Base-by-base conservation (phyloP, 2,888 invertebrate species). In the Phalangium opilio region DNA sequence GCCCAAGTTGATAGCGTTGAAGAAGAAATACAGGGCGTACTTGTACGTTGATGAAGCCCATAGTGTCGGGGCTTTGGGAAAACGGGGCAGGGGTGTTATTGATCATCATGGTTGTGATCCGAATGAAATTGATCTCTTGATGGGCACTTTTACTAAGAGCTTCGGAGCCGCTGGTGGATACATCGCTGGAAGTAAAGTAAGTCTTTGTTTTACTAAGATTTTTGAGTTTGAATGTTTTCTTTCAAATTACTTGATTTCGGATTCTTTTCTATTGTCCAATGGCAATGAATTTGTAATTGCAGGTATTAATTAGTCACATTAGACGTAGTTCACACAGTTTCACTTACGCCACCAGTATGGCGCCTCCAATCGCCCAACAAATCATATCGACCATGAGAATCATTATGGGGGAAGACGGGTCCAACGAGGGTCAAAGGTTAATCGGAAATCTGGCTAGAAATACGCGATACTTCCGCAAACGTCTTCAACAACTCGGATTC, bases 321-420 rank as follows among this genome's bases (percentile, higher is more conserved):
- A 74, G 84, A 56, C 71, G 74, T 43, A 67, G 78, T 58, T 89
- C 91, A 53, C 86, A 87, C 67, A 87, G 85, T 45, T 78, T 82
- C 55, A 74, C 78, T 58, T 91, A 95, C 69, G 89, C 87, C 38
- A 75, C 77, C 58, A 73, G 81, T 43, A 87, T 95, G 83, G 76
- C 93, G 36, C 83, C 95, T 46, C 81, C 89, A 7, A 77, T 93
- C 39, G 81, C 82, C 12, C 83, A 84, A 64, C 95, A 95, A 73
- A 83, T 95, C 61, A 76, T 87, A 60, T 75, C 82, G 44, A 82
- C 87, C 50, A 82, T 91, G 79, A 76, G 73, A 61, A 84, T 83
- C 51, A 82, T 91, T 50, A 81, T 82, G 78, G 87, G 87, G 8
- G 70, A 74, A 62, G 83, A 86, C 66, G 83, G 82, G 50, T 76